A percentile compares a stretch with the other conserved stretches of the same genome.
These are phyloP conservation scores for Pseudopipra pipra DNA, from an alignment of 2,113 vertebrate species.

Conservation along the genomic window DNA sequence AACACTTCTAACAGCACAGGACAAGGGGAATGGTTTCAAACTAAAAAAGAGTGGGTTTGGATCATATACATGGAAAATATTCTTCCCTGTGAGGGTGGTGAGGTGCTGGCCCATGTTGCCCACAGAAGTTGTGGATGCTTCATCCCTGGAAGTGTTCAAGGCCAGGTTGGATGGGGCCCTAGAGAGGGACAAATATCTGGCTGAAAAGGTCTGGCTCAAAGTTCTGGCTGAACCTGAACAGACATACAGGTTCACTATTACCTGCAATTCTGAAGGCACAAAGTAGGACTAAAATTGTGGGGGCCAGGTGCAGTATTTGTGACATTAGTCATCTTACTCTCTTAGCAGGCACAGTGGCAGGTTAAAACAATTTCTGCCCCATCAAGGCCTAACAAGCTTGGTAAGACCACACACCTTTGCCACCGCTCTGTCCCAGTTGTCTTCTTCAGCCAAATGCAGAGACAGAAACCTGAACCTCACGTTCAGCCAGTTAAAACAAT, in stretches of 20 bases:
- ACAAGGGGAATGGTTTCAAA: rapidly evolving
- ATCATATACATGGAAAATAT: not conserved
- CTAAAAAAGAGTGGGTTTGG: not conserved
- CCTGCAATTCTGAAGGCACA: not conserved
- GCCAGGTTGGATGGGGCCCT: not conserved
- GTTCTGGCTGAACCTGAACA: not conserved
- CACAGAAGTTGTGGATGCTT: not conserved
- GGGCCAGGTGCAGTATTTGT: not conserved
- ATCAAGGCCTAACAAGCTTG: not conserved
- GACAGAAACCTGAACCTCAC: not conserved
- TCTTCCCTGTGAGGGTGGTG: not conserved
- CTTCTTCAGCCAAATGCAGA: not conserved
- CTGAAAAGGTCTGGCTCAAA: not conserved
- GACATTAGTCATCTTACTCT: not conserved
- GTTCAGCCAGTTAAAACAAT: not conserved
- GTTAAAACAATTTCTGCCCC: not conserved
- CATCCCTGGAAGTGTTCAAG: not conserved
- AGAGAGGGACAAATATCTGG: not conserved
- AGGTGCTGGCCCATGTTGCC: not conserved
- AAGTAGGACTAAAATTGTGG: not conserved
- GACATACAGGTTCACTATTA: not conserved
- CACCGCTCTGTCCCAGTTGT: not conserved
- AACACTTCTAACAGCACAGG: not conserved
- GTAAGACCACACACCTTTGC: not conserved
- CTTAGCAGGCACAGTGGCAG: not conserved